Percentiles rank a stretch among this genome's conserved stretches.
Conservation (phyloP, 2,797 vertebrate genomes). For the Alcedo quadribrachys region DNA sequence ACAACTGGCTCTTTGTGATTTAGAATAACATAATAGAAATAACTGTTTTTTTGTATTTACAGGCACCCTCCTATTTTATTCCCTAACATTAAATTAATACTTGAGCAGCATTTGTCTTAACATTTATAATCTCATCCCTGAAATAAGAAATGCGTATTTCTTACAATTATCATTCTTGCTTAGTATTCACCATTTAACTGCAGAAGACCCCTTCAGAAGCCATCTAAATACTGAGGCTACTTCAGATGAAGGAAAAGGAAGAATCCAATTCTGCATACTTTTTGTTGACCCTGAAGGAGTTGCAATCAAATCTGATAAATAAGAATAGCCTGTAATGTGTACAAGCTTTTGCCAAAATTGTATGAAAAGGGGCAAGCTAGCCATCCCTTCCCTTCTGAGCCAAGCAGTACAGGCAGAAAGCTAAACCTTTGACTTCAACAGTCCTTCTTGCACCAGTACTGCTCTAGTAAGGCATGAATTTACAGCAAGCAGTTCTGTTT, state of each 20-base stretch:
- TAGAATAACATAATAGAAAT: not conserved
- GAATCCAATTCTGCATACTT: not conserved
- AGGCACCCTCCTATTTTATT: not conserved
- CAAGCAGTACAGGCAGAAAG: not conserved
- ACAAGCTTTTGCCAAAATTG: not conserved
- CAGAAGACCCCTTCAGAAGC: not conserved
- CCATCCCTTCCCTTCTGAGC: not conserved
- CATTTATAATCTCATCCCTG: not conserved
- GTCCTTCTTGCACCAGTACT: not conserved
- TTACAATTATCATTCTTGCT: not conserved
- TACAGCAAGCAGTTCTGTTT: not conserved
- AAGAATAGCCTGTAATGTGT: not conserved
- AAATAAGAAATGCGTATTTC: not conserved
- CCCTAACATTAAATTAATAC: not conserved
- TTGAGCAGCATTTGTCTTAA: not conserved
- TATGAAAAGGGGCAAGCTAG: not conserved
- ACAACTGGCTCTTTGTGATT: constrained; percentile 6
- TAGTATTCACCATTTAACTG: not conserved
- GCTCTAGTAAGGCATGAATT: not conserved
- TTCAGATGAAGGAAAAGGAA: not conserved
- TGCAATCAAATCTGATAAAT: not conserved
- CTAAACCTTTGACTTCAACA: not conserved
- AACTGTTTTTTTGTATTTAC: not conserved
- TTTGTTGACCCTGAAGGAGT: not conserved
- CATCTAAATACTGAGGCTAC: not conserved